Percentiles rank a stretch among this genome's conserved stretches.
phyloP scores from a whole-genome alignment of 2,797 vertebrate species.

The Chaetodon trifasciatus region DNA sequence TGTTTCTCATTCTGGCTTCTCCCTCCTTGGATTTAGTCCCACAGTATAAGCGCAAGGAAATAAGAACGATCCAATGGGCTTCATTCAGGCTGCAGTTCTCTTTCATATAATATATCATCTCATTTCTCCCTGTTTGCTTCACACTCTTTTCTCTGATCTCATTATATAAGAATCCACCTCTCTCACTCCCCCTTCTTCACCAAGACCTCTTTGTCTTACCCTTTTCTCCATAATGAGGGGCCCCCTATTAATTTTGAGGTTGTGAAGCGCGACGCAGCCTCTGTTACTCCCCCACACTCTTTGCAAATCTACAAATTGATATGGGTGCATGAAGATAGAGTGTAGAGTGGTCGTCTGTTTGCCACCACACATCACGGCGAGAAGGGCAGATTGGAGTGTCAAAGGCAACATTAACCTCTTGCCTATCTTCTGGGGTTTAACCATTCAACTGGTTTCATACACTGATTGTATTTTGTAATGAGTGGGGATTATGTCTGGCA shows the following conservation, averaged over 20 bases:
- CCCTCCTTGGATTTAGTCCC: conserved; percentile 41
- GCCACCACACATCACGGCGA: conserved; percentile 71
- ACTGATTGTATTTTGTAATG: conserved; percentile 74
- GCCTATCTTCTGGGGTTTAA: conserved; percentile 61
- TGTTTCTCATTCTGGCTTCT: conserved; percentile 58
- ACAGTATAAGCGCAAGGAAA: conserved; percentile 8
- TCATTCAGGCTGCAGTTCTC: conserved; percentile 13
- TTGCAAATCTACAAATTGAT: conserved; percentile 67
- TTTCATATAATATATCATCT: conserved; percentile 56
- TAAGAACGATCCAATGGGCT: conserved; percentile 19
- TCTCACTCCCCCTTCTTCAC: conserved; percentile 42
- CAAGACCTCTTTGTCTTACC: conserved; percentile 68
- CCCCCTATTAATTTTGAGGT: conserved; percentile 81
- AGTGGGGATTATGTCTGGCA: conserved; percentile 67
- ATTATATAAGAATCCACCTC: conserved; percentile 56
- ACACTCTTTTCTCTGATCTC: conserved; percentile 47
- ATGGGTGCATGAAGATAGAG: conserved; percentile 73
- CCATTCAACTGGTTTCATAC: conserved; percentile 77
- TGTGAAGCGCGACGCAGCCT: conserved; percentile 77
- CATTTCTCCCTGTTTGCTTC: conserved; percentile 41
- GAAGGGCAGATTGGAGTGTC: conserved; percentile 67
- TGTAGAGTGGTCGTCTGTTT: conserved; percentile 65
- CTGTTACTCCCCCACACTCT: conserved; percentile 46
- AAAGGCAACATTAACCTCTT: conserved; percentile 78
- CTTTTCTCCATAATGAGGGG: conserved; percentile 75